A percentile compares a stretch with the other conserved stretches of the same genome.
Conservation (phyloP, 2,888 invertebrate species). For the Ormyrus rosae region DNA sequence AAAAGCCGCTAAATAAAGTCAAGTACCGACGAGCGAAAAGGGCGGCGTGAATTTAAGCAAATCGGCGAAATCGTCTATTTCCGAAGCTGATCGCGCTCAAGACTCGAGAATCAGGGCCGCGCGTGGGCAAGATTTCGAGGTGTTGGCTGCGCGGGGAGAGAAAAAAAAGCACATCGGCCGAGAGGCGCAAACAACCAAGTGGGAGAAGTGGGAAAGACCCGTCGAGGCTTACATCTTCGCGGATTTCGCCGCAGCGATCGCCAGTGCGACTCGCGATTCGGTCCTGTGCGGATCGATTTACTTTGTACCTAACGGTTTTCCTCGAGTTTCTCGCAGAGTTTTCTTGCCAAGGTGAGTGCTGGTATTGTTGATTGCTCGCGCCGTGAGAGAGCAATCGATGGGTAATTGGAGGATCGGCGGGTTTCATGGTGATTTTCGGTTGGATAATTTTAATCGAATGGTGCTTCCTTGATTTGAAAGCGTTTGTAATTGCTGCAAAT, state of each 20-base stretch:
- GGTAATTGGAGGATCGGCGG: no score
- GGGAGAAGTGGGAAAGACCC: slow-evolving; percentile 15
- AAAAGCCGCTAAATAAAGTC: no score
- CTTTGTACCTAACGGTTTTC: no score
- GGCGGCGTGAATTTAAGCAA: not conserved
- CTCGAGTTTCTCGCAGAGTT: no score
- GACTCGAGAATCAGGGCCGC: slow-evolving; percentile 59
- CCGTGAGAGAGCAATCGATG: no score
- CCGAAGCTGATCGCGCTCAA: not conserved
- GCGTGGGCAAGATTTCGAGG: slow-evolving; percentile 63
- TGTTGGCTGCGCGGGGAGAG: slow-evolving; percentile 48
- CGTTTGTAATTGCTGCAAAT: no score
- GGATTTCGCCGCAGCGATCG: not conserved
- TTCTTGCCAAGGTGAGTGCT: no score
- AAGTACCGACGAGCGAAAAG: not conserved
- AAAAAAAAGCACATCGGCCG: not conserved
- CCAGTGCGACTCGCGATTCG: slow-evolving; percentile 50
- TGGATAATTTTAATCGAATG: no score
- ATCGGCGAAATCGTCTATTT: not conserved
- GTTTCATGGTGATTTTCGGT: no score
- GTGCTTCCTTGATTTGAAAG: no score
- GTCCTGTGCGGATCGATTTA: slow-evolving; percentile 23
- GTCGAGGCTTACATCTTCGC: slow-evolving; percentile 40
- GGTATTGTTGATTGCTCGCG: no score
- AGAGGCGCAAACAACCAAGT: not conserved